A percentile compares a stretch with the other conserved stretches of the same genome.
phyloP scores from a whole-genome alignment of 2,113 vertebrate genomes.

The Eublepharis macularius region DNA sequence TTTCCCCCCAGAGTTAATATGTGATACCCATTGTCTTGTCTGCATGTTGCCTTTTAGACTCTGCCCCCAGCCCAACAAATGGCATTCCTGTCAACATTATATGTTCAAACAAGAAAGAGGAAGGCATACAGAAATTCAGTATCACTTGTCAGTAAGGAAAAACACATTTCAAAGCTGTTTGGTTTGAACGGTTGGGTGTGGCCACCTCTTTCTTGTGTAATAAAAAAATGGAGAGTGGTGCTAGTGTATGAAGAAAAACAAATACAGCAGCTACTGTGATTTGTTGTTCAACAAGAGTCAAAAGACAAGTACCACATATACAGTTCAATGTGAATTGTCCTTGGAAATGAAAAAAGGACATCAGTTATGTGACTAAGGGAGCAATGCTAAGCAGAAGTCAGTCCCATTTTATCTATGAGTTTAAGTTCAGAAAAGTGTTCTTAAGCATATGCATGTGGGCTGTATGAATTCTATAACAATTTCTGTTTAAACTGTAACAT shows the following conservation, averaged over 20 bases:
- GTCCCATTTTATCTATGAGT: too few species aligned
- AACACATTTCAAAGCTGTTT: background rate
- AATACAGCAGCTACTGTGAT: background rate
- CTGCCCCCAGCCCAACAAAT: background rate
- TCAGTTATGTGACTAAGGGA: too few species aligned
- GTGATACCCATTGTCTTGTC: background rate
- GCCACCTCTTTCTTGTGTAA: background rate
- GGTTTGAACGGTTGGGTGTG: background rate
- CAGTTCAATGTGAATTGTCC: too few species aligned
- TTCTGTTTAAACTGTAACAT: too few species aligned
- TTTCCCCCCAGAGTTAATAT: background rate
- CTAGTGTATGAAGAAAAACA: background rate
- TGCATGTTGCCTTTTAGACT: background rate
- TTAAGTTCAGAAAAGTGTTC: constrained; percentile 28
- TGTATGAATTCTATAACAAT: constrained; percentile 22
- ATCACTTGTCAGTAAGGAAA: too few species aligned
- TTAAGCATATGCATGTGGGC: constrained; percentile 38
- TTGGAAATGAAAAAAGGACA: background rate
- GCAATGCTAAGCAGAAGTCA: too few species aligned
- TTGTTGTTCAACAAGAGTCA: background rate
- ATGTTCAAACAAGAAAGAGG: background rate
- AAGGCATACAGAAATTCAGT: background rate
- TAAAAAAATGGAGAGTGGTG: background rate
- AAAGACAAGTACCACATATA: background rate
- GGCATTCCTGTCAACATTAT: background rate